Conservation (phyloP, 2,888 invertebrate species). For the Ochlodes sylvanus region DNA sequence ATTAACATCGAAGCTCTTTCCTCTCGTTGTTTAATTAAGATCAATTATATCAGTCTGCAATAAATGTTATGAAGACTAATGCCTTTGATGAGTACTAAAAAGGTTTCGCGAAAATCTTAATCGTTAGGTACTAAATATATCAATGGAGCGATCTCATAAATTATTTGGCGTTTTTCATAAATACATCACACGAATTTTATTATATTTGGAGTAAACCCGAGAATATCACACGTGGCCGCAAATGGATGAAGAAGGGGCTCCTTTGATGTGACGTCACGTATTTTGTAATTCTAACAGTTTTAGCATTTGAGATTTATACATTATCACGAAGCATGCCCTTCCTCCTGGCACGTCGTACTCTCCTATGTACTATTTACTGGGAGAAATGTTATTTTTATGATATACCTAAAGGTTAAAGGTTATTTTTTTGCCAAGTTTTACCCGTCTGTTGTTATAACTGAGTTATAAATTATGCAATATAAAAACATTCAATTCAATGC, state of each 20-base stretch:
- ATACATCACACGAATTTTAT: too few relatives aligned
- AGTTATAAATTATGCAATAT: slow-evolving; percentile 29
- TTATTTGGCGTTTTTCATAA: too few relatives aligned
- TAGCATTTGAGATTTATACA: too few relatives aligned
- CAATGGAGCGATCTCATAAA: slow-evolving; percentile 1
- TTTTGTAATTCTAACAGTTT: too few relatives aligned
- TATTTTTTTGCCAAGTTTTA: background rate
- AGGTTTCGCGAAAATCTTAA: slow-evolving; percentile 47
- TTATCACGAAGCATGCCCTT: too few relatives aligned
- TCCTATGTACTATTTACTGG: too few relatives aligned
- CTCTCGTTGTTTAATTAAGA: slow-evolving; percentile 62
- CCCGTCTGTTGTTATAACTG: background rate
- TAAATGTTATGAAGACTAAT: slow-evolving; percentile 34
- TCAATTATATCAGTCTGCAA: slow-evolving; percentile 52
- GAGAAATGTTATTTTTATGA: too few relatives aligned
- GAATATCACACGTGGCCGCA: too few relatives aligned
- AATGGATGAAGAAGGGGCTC: too few relatives aligned
- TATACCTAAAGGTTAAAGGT: background rate
- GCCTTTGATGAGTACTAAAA: background rate
- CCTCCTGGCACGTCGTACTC: too few relatives aligned
- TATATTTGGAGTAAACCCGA: too few relatives aligned
- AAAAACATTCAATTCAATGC: slow-evolving; percentile 60
- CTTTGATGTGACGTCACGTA: too few relatives aligned
- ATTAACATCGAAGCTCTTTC: slow-evolving; percentile 41
- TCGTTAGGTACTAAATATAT: background rate